phyloP scores from a whole-genome alignment of 1,140 invertebrate genomes.

The Cherax destructor region DNA sequence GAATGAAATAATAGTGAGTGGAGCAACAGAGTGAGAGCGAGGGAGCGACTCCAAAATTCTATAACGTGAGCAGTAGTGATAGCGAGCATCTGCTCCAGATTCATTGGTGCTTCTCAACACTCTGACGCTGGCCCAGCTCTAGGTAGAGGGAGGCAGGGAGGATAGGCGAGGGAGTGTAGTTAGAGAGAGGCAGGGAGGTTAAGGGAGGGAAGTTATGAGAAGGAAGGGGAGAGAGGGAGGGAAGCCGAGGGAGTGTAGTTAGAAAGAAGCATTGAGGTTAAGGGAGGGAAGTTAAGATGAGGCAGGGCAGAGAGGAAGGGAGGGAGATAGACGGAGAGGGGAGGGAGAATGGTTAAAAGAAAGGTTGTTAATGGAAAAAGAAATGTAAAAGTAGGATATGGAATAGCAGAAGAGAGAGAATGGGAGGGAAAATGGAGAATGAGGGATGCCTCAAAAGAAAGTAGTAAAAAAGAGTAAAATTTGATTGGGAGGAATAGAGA shows the following conservation, averaged over 20 bases:
- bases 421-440: no score
- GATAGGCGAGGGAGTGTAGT: neutral
- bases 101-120: constrained; percentile 32
- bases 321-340: neutral
- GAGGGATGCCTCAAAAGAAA: no score
- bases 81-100: constrained; percentile 38
- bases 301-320: neutral
- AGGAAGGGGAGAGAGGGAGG: constrained; percentile 19
- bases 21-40: neutral
- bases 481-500: no score
- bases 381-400: no score
- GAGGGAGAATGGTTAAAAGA: no score
- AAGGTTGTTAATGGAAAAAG: no score
- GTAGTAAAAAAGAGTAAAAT: no score
- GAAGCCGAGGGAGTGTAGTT: neutral
- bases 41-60: constrained; percentile 34
- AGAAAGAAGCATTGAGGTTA: neutral
- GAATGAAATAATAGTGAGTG: constrained; percentile 38
- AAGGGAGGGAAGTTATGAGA: neutral
- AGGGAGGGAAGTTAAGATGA: neutral
- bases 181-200: neutral
- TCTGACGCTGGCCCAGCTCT: constrained; percentile 9
- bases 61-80: constrained; percentile 51
- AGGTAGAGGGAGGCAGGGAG: constrained; percentile 2
- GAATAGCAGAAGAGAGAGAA: no score